Conservation (phyloP, 2,113 vertebrate genomes). For the Takifugu flavidus region DNA sequence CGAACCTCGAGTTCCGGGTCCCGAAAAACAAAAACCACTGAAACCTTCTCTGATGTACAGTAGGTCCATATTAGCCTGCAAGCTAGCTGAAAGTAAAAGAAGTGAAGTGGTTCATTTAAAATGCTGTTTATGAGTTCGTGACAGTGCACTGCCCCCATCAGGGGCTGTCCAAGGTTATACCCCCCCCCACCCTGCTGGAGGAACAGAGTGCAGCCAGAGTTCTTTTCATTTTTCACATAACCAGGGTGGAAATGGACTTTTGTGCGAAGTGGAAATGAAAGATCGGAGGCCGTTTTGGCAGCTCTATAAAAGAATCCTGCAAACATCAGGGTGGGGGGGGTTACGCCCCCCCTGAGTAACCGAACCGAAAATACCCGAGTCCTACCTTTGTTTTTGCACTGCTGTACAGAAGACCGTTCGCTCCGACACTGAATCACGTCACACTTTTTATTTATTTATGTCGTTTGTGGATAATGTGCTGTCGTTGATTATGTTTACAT, state of each 20-base stretch:
- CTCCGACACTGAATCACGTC: conserved; percentile 20
- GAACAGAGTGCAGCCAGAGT: too few relatives aligned
- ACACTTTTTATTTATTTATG: conserved; percentile 47
- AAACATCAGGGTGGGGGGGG: too few relatives aligned
- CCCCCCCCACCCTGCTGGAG: too few relatives aligned
- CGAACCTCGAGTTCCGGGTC: too few relatives aligned
- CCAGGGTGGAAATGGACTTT: too few relatives aligned
- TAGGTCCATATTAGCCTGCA: not conserved
- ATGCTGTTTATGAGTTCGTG: conserved; percentile 9
- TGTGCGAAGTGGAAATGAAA: conserved; percentile 17
- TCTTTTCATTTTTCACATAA: not conserved
- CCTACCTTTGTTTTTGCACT: conserved; percentile 42
- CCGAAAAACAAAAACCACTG: not conserved
- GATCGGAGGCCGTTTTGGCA: conserved; percentile 16
- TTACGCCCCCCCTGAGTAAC: too few relatives aligned
- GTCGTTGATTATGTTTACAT: conserved; percentile 48
- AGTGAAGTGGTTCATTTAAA: not conserved
- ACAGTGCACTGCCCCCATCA: too few relatives aligned
- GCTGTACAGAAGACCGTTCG: conserved; percentile 29
- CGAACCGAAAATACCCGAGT: not conserved
- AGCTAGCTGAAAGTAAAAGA: conserved; percentile 16
- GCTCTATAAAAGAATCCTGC: conserved; percentile 17
- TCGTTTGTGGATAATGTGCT: conserved; percentile 27
- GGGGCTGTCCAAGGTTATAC: too few relatives aligned
- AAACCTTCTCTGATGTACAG: conserved; percentile 20